Evolutionary conservation across 2,888 invertebrate genomes (phyloP), one percentile per base, ranked within the genome.

Genomic region (Sthenelais limicola): DNA sequence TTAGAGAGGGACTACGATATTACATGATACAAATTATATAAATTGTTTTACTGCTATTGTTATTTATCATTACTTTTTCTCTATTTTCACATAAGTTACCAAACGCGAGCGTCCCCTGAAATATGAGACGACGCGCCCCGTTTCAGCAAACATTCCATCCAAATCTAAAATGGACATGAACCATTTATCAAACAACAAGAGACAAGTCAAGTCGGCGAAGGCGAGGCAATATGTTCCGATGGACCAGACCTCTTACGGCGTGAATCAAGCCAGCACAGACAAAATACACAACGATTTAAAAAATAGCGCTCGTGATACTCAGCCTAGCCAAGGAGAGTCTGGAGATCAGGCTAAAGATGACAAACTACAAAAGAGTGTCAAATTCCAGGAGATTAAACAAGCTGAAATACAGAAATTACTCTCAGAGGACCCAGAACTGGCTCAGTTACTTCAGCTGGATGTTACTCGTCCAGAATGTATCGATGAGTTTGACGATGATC

Each of bases 71-170:
- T 12, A 12, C 43, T 12, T 43, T 43, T 43, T 43, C 43, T 43
- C 18, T 12, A n/a, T 24, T 52, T 52, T 21, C 7, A 52, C 52
- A 15, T 15, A 18, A 24, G n/a, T 52, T 12, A 15, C 24, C 33
- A 68, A 52, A 33, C 15, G 79, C 78, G 82, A 82, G 21, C 75
- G 84, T 49, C 81, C 82, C 21, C 51, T 82, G 54, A 83, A 81
- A 71, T 82, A 79, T 74, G 84, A 83, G 74, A 80, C 82, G 21
- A 82, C 82, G 18, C 74, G 79, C 52, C 84, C 83, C 1, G 76
- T 82, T 1, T 78, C 80, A 35, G 68, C 68, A 43, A 43, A 15
- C 43, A 43, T 15, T 9, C 18, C 43, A 43, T 9, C 43, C 43
- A 43, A 9, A 43, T 9, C 43, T 9, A 43, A 18, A 18, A 15